phyloP scores from a whole-genome alignment of 2,888 invertebrate genomes.

The Taenaris catops region DNA sequence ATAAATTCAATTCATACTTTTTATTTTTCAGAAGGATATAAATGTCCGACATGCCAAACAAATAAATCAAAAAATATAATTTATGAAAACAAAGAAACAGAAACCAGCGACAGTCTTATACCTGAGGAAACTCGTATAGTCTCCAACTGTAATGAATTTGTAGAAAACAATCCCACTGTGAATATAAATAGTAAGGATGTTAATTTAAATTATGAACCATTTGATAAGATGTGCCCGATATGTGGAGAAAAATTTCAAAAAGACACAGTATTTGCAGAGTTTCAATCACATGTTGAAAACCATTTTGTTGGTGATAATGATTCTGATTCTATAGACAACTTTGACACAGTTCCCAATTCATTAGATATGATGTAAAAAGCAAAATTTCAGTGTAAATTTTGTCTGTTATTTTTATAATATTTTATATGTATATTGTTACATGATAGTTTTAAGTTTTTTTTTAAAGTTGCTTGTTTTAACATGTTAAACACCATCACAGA shows the following conservation, averaged over 20 bases:
- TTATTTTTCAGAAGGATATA: slow-evolving; percentile 59
- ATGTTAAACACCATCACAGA: no score
- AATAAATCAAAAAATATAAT: slow-evolving; percentile 46
- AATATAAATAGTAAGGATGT: slow-evolving; percentile 37
- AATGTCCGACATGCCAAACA: slow-evolving; percentile 54
- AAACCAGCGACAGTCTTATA: slow-evolving; percentile 66
- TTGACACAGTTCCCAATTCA: slow-evolving; percentile 68
- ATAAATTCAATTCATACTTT: no score
- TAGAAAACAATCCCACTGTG: slow-evolving; percentile 48
- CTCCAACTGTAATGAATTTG: slow-evolving; percentile 57
- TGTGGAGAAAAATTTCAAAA: slow-evolving; percentile 83
- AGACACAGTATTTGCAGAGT: slow-evolving; percentile 80
- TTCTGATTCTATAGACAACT: slow-evolving; percentile 73
- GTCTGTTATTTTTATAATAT: no score
- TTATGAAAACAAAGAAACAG: slow-evolving; percentile 68
- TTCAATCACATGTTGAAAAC: slow-evolving; percentile 87
- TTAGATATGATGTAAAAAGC: slow-evolving; percentile 36
- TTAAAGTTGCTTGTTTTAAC: no score
- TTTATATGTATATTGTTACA: no score
- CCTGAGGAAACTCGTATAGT: slow-evolving; percentile 70
- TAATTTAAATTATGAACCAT: slow-evolving; percentile 29
- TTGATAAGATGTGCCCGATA: slow-evolving; percentile 86
- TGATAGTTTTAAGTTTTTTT: no score
- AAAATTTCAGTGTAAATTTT: no score
- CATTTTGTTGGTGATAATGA: slow-evolving; percentile 84